phyloP scores from a whole-genome alignment of 2,113 vertebrate species.

The Stercorarius parasiticus region DNA sequence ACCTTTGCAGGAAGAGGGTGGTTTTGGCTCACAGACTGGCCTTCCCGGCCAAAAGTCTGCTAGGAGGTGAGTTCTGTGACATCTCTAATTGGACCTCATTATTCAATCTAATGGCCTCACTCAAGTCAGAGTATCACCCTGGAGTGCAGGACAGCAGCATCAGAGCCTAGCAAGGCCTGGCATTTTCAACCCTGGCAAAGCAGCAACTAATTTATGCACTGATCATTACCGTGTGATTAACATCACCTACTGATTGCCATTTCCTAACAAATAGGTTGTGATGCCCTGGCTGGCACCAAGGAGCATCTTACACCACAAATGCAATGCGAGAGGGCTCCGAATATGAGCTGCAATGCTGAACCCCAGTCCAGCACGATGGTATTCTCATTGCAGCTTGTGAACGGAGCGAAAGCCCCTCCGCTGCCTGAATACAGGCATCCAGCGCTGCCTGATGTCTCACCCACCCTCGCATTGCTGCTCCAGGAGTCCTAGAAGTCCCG shows the following conservation, averaged over 20 bases:
- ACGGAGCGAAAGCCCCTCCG: neutral
- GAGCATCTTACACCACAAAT: neutral
- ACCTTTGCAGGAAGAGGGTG: neutral
- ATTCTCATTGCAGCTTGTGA: neutral
- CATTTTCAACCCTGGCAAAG: neutral
- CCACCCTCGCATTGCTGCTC: neutral
- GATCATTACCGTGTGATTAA: neutral
- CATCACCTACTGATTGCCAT: neutral
- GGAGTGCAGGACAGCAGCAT: neutral
- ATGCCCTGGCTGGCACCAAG: neutral
- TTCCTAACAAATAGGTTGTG: neutral
- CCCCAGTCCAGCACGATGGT: accelerated
- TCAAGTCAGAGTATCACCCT: neutral
- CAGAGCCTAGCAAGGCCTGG: neutral
- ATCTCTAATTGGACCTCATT: neutral
- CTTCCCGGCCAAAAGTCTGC: neutral
- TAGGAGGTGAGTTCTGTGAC: neutral
- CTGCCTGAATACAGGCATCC: neutral
- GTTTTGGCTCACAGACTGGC: neutral
- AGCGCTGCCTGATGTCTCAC: accelerated
- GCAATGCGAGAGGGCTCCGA: neutral
- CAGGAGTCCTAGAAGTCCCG: neutral
- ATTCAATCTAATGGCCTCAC: neutral
- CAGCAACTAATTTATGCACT: neutral
- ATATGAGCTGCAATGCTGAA: neutral